Conservation (phyloP, 1,140 invertebrate genomes). For the Rhagoletis zephyria region DNA sequence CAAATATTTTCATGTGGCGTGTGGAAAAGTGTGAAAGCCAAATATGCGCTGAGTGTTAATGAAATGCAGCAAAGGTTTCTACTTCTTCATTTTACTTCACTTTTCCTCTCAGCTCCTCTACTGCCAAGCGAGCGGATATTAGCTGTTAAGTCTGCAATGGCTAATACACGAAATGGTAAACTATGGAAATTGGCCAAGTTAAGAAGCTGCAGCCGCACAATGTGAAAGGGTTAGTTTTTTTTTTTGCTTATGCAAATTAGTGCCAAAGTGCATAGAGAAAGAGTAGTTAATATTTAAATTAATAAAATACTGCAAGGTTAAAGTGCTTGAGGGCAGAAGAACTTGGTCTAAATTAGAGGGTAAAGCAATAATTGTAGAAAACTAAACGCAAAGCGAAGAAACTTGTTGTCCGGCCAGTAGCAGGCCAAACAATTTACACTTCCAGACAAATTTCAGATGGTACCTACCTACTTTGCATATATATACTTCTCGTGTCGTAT, state of each 20-base stretch:
- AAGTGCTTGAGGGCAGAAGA: background rate
- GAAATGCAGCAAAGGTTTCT: slow-evolving; percentile 1
- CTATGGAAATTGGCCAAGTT: slow-evolving; percentile 43
- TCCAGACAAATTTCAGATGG: background rate
- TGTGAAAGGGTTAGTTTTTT: slow-evolving; percentile 12
- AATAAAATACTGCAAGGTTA: background rate
- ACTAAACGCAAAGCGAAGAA: background rate
- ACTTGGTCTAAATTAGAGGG: background rate
- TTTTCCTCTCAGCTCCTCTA: background rate
- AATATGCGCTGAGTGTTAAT: slow-evolving; percentile 17
- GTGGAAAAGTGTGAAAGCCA: background rate
- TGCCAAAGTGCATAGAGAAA: background rate
- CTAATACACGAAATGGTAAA: slow-evolving; percentile 46
- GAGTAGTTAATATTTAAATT: slow-evolving; percentile 40
- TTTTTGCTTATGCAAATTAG: slow-evolving; percentile 39
- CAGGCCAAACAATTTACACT: background rate
- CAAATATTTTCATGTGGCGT: background rate
- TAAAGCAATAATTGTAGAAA: background rate
- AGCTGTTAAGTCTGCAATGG: slow-evolving; percentile 49
- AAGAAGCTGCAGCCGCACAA: background rate
- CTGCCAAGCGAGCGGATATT: slow-evolving; percentile 22
- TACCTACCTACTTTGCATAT: background rate
- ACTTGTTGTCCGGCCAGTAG: background rate
- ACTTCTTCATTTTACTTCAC: background rate
- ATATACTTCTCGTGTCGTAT: background rate